A percentile compares a stretch with the other conserved stretches of the same genome.
Evolutionary conservation across 2,797 vertebrate species (phyloP).

Genomic region (Mergus octosetaceus): DNA sequence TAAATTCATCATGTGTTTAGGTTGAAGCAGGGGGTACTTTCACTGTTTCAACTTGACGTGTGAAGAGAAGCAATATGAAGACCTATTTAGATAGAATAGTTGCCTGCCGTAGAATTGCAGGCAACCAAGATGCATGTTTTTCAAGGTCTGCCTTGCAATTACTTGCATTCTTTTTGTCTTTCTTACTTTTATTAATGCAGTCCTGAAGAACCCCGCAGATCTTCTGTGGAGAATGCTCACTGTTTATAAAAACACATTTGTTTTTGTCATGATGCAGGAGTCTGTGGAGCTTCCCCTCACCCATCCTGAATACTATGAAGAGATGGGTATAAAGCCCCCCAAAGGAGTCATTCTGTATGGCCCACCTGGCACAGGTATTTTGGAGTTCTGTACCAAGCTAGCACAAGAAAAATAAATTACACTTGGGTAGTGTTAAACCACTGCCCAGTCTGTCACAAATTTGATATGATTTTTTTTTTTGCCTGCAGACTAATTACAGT

Average conservation of each 20-base stretch:
- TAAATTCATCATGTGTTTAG: neutral
- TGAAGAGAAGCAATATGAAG: neutral
- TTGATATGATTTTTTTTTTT: neutral
- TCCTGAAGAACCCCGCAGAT: neutral
- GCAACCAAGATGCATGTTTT: neutral
- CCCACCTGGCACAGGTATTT: constrained; percentile 92
- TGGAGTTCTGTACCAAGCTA: neutral
- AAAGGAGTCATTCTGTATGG: constrained; percentile 98
- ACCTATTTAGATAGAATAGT: neutral
- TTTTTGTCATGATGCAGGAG: constrained; percentile 80
- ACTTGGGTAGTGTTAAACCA: neutral
- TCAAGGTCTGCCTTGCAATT: neutral
- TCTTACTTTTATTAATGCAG: neutral
- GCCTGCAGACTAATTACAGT: neutral
- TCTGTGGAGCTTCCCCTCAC: constrained; percentile 98
- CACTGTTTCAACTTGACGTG: neutral
- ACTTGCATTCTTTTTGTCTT: neutral
- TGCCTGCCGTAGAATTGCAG: neutral
- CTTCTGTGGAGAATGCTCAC: neutral
- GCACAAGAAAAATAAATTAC: neutral
- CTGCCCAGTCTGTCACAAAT: neutral
- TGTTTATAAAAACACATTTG: neutral
- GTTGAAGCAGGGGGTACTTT: neutral
- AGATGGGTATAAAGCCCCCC: constrained; percentile 99
- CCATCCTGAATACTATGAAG: constrained; percentile 98